Base-by-base conservation (phyloP, 2,797 vertebrate genomes). In the Coluber constrictor region DNA sequence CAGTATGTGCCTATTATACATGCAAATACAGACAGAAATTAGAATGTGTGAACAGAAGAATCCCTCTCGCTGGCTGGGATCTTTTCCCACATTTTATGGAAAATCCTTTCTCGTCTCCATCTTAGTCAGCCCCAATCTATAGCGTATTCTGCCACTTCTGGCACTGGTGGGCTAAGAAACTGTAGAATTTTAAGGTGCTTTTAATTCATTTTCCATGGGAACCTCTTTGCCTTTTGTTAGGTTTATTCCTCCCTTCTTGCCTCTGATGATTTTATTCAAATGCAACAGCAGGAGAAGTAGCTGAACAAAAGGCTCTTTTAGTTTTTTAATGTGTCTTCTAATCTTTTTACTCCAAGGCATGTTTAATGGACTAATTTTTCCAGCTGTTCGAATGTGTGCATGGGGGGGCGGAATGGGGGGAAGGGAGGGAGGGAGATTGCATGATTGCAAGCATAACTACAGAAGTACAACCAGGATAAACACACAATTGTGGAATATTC, bases 321-420 rank as follows among this genome's bases (percentile, higher is more conserved):
- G 60, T 51, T 93, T 70, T 92, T 87, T 29, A 90, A 90, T 87
- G 7, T 87, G 89, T 79, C n/a, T 60, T 89, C 87, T 92, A 95
- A 91, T 94, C 96, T 92, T 56, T 86, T 95, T 54, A 93, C 93
- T 55, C 92, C 57, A 63, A 90, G 95, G 95, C 95, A 94, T 91
- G 94, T 91, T 63, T 63, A 91, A 89, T 47, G 74, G 94, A 92
- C 23, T 55, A 91, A 59, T n/a, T 37, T 88, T 29, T 92, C 90
- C 23, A 0, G 29, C 57, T 8, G 8, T 11, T 83, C 43, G 11
- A 32, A 89, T 90, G 74, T 74, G 32, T 32, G 5, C 3, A 0
- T 0, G n/a, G 51, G n/a, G 29, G 74, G 18, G 18, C 3, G 18
- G 8, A 37, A 20, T 25, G 32, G 18, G 60, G 5, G 32, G 55